These are phyloP conservation scores for Sciurus niger DNA, from an alignment of 2,113 vertebrate genomes.

Conservation along the genomic window DNA sequence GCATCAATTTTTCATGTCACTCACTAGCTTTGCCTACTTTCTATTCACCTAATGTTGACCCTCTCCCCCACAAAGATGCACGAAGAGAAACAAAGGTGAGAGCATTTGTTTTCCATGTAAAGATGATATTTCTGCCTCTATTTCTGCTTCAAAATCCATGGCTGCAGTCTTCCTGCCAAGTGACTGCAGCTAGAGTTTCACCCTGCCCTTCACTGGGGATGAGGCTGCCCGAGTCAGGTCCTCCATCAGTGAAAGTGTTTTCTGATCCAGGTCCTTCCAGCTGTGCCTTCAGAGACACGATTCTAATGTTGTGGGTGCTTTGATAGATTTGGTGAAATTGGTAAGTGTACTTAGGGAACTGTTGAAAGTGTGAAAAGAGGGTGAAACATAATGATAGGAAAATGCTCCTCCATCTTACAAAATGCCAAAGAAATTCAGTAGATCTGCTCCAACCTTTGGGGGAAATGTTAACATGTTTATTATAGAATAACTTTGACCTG, in stretches of 20 bases:
- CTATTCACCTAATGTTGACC: background rate
- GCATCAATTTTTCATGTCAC: background rate
- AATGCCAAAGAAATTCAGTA: background rate
- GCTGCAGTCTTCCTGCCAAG: background rate
- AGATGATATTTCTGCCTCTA: background rate
- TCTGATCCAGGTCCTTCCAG: background rate
- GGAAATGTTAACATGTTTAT: conserved; percentile 4
- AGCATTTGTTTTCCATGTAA: background rate
- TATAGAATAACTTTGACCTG: background rate
- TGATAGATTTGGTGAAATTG: background rate
- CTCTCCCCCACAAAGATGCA: background rate
- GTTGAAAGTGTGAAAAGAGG: background rate
- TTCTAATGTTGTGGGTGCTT: background rate
- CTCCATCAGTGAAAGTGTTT: background rate
- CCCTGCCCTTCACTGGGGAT: background rate
- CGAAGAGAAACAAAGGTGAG: background rate
- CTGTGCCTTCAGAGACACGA: background rate
- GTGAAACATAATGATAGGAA: background rate
- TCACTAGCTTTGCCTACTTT: background rate
- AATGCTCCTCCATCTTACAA: background rate
- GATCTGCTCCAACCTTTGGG: background rate
- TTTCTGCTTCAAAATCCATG: conserved; percentile 43
- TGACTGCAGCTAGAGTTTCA: background rate
- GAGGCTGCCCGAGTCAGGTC: background rate
- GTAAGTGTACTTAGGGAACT: background rate